phyloP scores from a whole-genome alignment of 1,140 invertebrate species.

The Daktulosphaira vitifoliae region DNA sequence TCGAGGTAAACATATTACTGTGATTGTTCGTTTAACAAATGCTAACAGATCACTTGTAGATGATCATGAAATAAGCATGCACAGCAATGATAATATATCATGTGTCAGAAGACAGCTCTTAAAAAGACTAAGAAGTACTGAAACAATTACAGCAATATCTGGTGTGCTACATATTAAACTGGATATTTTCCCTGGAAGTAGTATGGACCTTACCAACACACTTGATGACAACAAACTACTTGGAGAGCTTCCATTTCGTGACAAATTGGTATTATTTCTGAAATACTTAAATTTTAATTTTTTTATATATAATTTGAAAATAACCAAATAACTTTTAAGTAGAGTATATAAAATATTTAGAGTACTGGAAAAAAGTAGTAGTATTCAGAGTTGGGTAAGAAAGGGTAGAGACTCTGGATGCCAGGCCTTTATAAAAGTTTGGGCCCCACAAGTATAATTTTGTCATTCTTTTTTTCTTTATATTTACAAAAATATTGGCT shows the following conservation, averaged over 20 bases:
- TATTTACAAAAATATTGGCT: too few relatives aligned
- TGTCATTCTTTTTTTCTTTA: too few relatives aligned
- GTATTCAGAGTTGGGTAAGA: too few relatives aligned
- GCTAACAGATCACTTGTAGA: conserved; percentile 75
- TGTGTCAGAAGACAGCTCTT: conserved; percentile 47
- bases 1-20: conserved; percentile 77
- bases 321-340: too few relatives aligned
- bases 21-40: conserved; percentile 82
- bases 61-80: conserved; percentile 85
- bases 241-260: conserved; percentile 74
- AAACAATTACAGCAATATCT: conserved; percentile 6
- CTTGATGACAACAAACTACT: conserved; percentile 44
- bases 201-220: conserved; percentile 7
- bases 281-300: not conserved
- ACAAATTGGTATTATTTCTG: conserved; percentile 70
- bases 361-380: too few relatives aligned
- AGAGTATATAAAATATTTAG: too few relatives aligned
- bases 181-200: conserved; percentile 22
- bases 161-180: conserved; percentile 5
- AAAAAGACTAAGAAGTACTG: conserved; percentile 13
- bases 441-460: too few relatives aligned
- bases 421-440: too few relatives aligned
- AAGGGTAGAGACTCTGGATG: too few relatives aligned
- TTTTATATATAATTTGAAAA: conserved; percentile 1
- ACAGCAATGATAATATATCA: conserved; percentile 86